Conservation (phyloP, 2,797 vertebrate species). For the Macrochelys suwanniensis region DNA sequence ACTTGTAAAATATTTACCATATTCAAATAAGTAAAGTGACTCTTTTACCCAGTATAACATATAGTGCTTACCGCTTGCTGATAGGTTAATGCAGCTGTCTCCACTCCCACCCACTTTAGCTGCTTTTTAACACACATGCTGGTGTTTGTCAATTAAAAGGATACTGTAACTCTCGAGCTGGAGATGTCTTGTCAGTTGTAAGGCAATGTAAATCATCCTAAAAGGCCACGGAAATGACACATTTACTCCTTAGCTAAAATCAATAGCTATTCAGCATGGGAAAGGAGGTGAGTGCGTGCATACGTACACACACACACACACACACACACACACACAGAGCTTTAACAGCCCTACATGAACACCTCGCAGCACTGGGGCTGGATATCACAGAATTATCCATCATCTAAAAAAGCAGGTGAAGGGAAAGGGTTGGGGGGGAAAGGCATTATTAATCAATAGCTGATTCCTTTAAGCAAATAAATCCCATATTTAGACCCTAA, state of each 20-base stretch:
- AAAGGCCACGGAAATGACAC: neutral
- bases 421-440: neutral
- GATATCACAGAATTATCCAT: constrained; percentile 6
- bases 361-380: neutral
- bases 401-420: constrained; percentile 8
- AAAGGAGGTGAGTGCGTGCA: neutral
- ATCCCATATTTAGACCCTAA: constrained; percentile 53
- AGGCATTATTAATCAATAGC: constrained; percentile 62
- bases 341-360: neutral
- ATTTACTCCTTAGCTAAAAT: constrained; percentile 1
- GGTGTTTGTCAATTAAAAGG: neutral
- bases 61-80: neutral
- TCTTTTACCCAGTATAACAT: neutral
- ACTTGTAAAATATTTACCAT: neutral
- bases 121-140: neutral
- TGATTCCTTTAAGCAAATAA: constrained; percentile 59
- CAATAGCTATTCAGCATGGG: neutral
- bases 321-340: neutral
- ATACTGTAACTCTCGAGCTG: neutral
- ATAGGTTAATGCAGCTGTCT: neutral
- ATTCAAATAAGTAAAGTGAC: neutral
- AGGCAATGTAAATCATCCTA: neutral
- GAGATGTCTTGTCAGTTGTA: neutral
- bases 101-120: neutral
- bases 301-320: neutral